Base-by-base conservation (phyloP, 2,113 vertebrate genomes). In the Camelus dromedarius region DNA sequence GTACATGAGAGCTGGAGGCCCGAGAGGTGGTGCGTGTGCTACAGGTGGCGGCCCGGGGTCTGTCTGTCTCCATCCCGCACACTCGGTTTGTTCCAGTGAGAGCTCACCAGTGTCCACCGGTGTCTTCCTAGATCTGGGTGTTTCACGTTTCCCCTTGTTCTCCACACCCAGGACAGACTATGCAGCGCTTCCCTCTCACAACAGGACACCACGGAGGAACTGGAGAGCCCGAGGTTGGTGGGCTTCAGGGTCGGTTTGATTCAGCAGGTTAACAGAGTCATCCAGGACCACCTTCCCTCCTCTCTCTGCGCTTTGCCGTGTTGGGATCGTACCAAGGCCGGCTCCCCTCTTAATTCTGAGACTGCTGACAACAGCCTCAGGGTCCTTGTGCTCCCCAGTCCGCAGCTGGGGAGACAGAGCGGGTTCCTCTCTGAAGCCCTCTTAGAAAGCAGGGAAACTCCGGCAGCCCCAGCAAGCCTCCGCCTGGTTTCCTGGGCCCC, bases 1-100 rank as follows among this genome's bases (percentile, higher is more conserved):
- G 32, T 48, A 20, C 19, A 0, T 6, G 6, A 81, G 77, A 16
- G 19, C 52, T 6, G 8, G 56, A n/a, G 24, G 13, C 20, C 7
- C 2, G 13, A 60, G 24, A 10, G 3, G 5, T 4, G 9, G 4
- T n/a, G 24, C 1, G 1, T 28, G 3, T 0, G 0, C 66, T 22
- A 1, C 48, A 35, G 35, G 22, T 1, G 35, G 38, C 4, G 1
- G 46, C 52, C 62, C 42, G 48, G 58, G 10, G 46, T 67, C 26
- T 75, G 9, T 24, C 70, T 56, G 32, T 72, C 77, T 91, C 35
- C 48, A 1, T 18, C 52, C 8, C 11, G 0, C 50, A 54, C 15
- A 3, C 54, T 60, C 48, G 62, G 5, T 11, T 56, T 76, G 64
- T 66, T 54, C 32, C 28, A 48, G 19, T 19, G 7, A 67, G 69